Percentiles rank a stretch among this genome's conserved stretches.
These are phyloP conservation scores for Chaetophractus vellerosus DNA, from an alignment of 2,797 vertebrate species.

Conservation along the genomic window DNA sequence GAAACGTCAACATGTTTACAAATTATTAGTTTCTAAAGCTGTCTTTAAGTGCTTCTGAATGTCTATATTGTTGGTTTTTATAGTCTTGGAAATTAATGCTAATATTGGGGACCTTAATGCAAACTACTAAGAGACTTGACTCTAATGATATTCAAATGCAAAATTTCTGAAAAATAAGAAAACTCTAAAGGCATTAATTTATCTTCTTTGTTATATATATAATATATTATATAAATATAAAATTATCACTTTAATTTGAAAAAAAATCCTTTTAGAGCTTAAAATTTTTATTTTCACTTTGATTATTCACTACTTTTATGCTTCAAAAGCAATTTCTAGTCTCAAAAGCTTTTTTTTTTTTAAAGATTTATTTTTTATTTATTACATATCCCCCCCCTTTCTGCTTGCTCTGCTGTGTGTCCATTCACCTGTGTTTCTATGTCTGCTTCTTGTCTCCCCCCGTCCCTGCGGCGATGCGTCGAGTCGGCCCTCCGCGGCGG, in stretches of 20 bases:
- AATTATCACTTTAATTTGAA: background rate
- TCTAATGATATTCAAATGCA: background rate
- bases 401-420: too few relatives aligned
- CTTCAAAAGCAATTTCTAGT: constrained; percentile 41
- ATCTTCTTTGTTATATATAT: constrained; percentile 19
- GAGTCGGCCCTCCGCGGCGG: too few relatives aligned
- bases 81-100: background rate
- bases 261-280: background rate
- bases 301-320: constrained; percentile 5
- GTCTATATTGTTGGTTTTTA: background rate
- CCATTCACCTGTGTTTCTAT: too few relatives aligned
- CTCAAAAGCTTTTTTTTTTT: background rate
- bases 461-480: too few relatives aligned
- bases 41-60: constrained; percentile 9
- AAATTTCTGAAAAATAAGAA: constrained; percentile 47
- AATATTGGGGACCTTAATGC: constrained; percentile 17
- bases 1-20: background rate
- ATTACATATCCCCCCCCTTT: too few relatives aligned
- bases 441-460: too few relatives aligned
- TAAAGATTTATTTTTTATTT: too few relatives aligned
- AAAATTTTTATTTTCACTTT: constrained; percentile 50
- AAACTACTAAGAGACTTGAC: background rate
- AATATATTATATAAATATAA: too few relatives aligned
- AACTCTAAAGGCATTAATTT: background rate
- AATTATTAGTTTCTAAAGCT: constrained; percentile 3